Percentiles rank a stretch among this genome's conserved stretches.
These are phyloP conservation scores for Catocala sponsa DNA, from an alignment of 2,888 invertebrate genomes.

Conservation along the genomic window DNA sequence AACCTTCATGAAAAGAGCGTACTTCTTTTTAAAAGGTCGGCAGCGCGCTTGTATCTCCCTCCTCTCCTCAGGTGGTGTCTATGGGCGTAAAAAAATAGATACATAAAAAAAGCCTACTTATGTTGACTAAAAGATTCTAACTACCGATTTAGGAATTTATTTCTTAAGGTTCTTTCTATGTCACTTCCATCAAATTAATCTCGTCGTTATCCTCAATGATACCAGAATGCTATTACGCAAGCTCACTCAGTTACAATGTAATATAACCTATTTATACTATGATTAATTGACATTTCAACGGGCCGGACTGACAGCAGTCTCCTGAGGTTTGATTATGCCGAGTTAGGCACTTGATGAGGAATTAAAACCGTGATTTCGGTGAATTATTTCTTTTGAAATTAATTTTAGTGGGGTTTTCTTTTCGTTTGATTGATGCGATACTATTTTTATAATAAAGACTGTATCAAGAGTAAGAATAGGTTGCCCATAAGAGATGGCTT, in stretches of 20 bases:
- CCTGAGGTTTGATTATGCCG: constrained; percentile 47
- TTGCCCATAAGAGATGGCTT: constrained; percentile 3
- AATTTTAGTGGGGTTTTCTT: background rate
- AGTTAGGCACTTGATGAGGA: constrained; percentile 29
- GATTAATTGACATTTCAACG: constrained; percentile 66
- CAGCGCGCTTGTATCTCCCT: too few relatives aligned
- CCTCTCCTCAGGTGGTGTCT: too few relatives aligned
- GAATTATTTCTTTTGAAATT: background rate
- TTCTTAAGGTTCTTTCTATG: background rate
- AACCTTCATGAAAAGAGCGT: too few relatives aligned
- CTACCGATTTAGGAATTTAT: too few relatives aligned
- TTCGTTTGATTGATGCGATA: constrained; percentile 10
- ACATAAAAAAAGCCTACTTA: too few relatives aligned
- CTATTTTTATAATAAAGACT: constrained; percentile 11
- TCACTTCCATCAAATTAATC: constrained; percentile 27
- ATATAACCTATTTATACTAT: constrained; percentile 59
- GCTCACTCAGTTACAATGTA: constrained; percentile 48
- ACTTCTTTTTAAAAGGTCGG: too few relatives aligned
- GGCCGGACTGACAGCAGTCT: constrained; percentile 51
- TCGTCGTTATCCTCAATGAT: constrained; percentile 38
- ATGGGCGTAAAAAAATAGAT: too few relatives aligned
- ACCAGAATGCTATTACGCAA: constrained; percentile 51
- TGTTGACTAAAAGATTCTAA: too few relatives aligned
- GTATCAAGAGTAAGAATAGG: constrained; percentile 9
- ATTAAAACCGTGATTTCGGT: constrained; percentile 23